Evolutionary conservation across 2,113 vertebrate species (phyloP), one percentile per base, ranked within the genome.

Genomic region (Onychostruthus taczanowskii): DNA sequence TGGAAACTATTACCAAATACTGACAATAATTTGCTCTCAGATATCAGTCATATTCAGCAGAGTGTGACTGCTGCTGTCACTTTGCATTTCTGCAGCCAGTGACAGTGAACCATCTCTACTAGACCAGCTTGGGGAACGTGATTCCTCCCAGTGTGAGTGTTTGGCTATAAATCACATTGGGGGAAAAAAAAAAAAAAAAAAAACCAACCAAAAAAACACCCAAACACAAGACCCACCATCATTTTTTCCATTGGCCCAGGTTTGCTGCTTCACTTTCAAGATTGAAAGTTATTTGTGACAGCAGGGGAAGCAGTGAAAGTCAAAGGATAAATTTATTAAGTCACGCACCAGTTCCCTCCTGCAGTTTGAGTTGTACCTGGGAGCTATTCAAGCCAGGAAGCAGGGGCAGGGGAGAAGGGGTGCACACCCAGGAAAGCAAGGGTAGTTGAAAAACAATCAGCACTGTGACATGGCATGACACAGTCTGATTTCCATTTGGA

Each of bases 261-360:
- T 90, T 84, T 84, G 11, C 70, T 58, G n/a, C 52, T 83, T 92
- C 30, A 20, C 37, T 92, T 59, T 78, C 55, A 63, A 78, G 76
- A 84, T 49, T 10, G 14, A 56, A 89, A 50, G 62, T 44, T 86
- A 41, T 85, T 95, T 93, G 72, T 93, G 95, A 56, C 59, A 75
- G 77, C 33, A 49, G n/a, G 41, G 44, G 47, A 78, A 93, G 30
- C 0, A 0, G 46, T 84, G 86, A 76, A 95, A 89, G 76, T 53
- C 87, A 70, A 80, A 84, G 62, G 49, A 82, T 94, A 87, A 75
- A 73, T 92, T 87, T 77, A 73, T 81, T 20, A 43, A 81, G 63
- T 61, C 83, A 64, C 0, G 0, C 12, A 3, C 41, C 78, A 66
- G 39, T 67, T 46, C 62, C 30, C 33, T 84, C 61, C 86, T 59